phyloP scores from a whole-genome alignment of 2,888 invertebrate species.

The Lathronympha strigana region DNA sequence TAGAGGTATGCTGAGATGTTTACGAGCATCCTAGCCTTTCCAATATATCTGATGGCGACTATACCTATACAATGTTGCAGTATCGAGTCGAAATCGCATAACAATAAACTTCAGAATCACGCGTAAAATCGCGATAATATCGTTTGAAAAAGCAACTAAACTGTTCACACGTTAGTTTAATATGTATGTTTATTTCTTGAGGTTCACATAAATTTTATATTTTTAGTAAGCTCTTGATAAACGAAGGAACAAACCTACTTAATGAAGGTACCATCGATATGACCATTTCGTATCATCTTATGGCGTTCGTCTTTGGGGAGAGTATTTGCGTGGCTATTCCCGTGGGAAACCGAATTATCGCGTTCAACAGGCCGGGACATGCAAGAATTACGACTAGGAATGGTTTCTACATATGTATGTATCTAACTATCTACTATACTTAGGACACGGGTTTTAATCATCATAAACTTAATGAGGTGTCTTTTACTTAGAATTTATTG shows the following conservation, averaged over 20 bases:
- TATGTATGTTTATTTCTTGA: background rate
- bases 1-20: no score
- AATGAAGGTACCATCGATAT: background rate
- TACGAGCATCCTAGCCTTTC: no score
- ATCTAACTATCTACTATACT: background rate
- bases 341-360: conserved; percentile 22
- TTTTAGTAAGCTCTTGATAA: background rate
- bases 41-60: no score
- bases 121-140: background rate
- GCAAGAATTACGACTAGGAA: conserved; percentile 12
- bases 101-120: background rate
- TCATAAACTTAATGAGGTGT: background rate
- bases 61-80: background rate
- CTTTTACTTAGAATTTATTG: background rate
- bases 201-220: background rate
- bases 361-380: conserved; percentile 14
- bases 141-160: background rate
- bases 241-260: background rate
- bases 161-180: background rate
- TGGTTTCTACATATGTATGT: background rate
- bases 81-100: background rate
- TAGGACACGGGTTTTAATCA: background rate
- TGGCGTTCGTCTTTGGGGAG: background rate
- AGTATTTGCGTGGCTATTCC: background rate
- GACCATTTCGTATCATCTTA: background rate